Base-by-base conservation (phyloP, 2,888 invertebrate species). In the Epirrhoe tristata region DNA sequence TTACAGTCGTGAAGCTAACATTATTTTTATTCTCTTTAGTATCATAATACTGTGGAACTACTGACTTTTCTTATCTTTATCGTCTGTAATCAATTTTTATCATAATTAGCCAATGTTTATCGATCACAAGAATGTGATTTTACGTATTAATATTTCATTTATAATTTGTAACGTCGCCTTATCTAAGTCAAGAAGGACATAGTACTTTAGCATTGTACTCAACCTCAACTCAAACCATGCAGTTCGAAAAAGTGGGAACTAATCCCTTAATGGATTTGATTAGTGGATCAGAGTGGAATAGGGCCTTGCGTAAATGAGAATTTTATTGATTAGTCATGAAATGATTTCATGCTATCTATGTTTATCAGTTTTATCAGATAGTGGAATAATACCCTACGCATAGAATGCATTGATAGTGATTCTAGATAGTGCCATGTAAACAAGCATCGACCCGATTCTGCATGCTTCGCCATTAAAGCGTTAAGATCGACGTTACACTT, bases 391-490 rank as follows among this genome's bases (percentile, higher is more conserved):
- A 67, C n/a, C 17, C 48, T 16, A 50, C 12, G 31, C 32, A 51
- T 31, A 24, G 24, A 24, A 24, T 24, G 48, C 51, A 52, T 31
- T 54, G 51, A 51, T 48, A 48, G 12, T 6, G 58, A 24, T 64
- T 60, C 34, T 12, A 52, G 76, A 77, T 81, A 77, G 32, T 66
- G 64, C 43, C 66, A 64, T 57, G 66, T 72, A 62, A 74, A 76
- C 70, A 75, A 63, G 53, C 62, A 67, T 75, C 72, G 79, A 76
- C 80, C 78, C 69, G 72, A 67, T 79, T 76, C 72, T 76, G 75
- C 68, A 77, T 77, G 70, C 31, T 74, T 75, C 14, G 16, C 16
- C 16, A 16, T 14, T n/a, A 46, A 46, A 46, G 36, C 36, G 36
- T 39, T 10, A 0, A 39, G 3, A 10, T 7, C 10, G 39, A 24